Percentiles rank a stretch among this genome's conserved stretches.
Conservation (phyloP, 2,888 invertebrate species). For the Tridacna gigas region DNA sequence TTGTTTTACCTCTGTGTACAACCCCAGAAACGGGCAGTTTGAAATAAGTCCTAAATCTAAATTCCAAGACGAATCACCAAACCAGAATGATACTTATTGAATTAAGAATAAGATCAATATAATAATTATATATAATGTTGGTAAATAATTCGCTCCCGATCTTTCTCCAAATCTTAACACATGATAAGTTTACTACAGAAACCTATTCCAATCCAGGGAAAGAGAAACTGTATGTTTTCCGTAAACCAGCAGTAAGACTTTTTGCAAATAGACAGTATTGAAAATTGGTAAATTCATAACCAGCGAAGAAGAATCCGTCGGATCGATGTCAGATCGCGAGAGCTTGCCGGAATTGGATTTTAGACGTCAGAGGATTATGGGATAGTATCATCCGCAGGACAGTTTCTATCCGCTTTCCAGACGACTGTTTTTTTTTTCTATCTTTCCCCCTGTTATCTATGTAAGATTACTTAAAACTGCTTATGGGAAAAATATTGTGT, state of each 20-base stretch:
- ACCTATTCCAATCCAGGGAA: too few species aligned
- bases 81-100: too few species aligned
- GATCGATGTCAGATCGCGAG: constrained; percentile 18
- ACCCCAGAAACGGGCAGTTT: too few species aligned
- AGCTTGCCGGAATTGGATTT: constrained; percentile 24
- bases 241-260: not conserved
- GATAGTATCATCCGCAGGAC: not conserved
- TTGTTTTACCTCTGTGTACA: too few species aligned
- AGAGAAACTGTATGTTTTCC: too few species aligned
- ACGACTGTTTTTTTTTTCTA: not conserved
- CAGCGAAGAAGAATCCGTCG: not conserved
- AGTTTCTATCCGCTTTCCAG: constrained; percentile 8
- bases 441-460: not conserved
- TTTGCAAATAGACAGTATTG: constrained; percentile 13
- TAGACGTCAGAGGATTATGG: constrained; percentile 21
- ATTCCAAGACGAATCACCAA: too few species aligned
- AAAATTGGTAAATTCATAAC: constrained; percentile 31
- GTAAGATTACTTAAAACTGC: constrained; percentile 13
- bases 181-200: too few species aligned
- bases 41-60: too few species aligned
- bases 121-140: too few species aligned
- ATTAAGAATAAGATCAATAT: too few species aligned
- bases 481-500: constrained; percentile 12
- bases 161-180: too few species aligned
- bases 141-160: too few species aligned